A percentile compares a stretch with the other conserved stretches of the same genome.
Conservation (phyloP, 2,888 invertebrate species). For the Cephus runcator region DNA sequence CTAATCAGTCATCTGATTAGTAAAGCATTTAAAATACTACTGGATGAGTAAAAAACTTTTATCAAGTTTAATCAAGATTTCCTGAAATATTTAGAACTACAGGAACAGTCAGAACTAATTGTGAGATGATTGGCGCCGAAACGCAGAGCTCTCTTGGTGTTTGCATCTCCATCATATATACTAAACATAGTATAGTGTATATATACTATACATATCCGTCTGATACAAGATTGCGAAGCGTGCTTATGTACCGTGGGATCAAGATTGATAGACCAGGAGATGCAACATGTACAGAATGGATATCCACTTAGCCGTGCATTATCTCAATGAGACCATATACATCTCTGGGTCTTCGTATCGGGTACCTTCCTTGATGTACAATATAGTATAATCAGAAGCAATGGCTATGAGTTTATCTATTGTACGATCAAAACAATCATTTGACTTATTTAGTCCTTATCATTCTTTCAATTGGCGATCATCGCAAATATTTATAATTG, state of each 20-base stretch:
- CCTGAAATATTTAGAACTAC: too few relatives aligned
- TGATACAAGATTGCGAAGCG: neutral
- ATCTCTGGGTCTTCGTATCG: neutral
- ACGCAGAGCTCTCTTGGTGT: neutral
- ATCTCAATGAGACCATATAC: constrained; percentile 55
- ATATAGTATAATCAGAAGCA: neutral
- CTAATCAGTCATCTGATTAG: too few relatives aligned
- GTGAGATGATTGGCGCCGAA: neutral
- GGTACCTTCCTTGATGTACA: neutral
- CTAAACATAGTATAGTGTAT: neutral
- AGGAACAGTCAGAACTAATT: neutral
- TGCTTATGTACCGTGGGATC: constrained; percentile 34
- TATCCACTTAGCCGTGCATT: constrained; percentile 60
- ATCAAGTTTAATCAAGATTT: too few relatives aligned
- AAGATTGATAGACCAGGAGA: constrained; percentile 57
- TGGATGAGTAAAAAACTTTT: too few relatives aligned
- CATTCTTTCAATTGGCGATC: neutral
- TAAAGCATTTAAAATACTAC: too few relatives aligned
- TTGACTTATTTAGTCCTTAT: neutral
- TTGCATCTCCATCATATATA: neutral
- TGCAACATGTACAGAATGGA: constrained; percentile 42
- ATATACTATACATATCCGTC: neutral
- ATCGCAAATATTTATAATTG: neutral
- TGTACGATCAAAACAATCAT: neutral
- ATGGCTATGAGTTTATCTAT: neutral